These are phyloP conservation scores for Protosalanx chinensis DNA, from an alignment of 2,797 vertebrate species.

Conservation along the genomic window DNA sequence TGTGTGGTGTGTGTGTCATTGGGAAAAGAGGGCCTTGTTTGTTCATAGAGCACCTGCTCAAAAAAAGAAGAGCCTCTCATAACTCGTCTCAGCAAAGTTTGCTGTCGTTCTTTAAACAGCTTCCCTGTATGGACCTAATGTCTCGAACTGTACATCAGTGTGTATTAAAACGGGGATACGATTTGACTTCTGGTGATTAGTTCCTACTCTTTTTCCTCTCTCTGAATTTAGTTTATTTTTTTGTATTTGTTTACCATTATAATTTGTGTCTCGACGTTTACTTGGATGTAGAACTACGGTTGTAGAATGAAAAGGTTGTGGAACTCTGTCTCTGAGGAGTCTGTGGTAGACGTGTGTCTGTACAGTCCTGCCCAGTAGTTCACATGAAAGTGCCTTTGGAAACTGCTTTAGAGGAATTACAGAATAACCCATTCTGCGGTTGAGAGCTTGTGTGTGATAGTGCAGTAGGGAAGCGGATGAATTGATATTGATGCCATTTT, in stretches of 20 bases:
- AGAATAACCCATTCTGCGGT: constrained; percentile 76
- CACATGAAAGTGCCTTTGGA: constrained; percentile 99
- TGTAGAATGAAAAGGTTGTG: constrained; percentile 38
- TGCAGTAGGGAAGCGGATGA: constrained; percentile 49
- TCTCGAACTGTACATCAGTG: constrained; percentile 20
- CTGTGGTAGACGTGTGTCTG: constrained; percentile 43
- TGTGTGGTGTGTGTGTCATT: constrained; percentile 21
- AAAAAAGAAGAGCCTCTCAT: constrained; percentile 9
- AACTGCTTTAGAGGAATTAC: constrained; percentile 84
- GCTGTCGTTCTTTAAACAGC: constrained; percentile 50
- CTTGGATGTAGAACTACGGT: constrained; percentile 45
- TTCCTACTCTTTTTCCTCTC: constrained; percentile 62
- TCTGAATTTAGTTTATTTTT: constrained; percentile 50
- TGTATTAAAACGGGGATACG: constrained; percentile 46
- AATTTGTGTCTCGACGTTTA: constrained; percentile 44
- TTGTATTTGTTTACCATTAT: constrained; percentile 27
- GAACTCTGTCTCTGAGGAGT: constrained; percentile 9
- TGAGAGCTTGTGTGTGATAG: constrained; percentile 50
- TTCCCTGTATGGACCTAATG: constrained; percentile 53
- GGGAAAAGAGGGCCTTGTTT: constrained; percentile 45
- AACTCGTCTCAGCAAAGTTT: constrained; percentile 35
- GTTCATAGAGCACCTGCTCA: constrained; percentile 33
- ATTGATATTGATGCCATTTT: constrained; percentile 71
- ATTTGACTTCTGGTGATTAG: constrained; percentile 42
- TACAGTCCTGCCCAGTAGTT: constrained; percentile 63